Conservation (phyloP, 2,888 invertebrate species). For the Ceriagrion tenellum region DNA sequence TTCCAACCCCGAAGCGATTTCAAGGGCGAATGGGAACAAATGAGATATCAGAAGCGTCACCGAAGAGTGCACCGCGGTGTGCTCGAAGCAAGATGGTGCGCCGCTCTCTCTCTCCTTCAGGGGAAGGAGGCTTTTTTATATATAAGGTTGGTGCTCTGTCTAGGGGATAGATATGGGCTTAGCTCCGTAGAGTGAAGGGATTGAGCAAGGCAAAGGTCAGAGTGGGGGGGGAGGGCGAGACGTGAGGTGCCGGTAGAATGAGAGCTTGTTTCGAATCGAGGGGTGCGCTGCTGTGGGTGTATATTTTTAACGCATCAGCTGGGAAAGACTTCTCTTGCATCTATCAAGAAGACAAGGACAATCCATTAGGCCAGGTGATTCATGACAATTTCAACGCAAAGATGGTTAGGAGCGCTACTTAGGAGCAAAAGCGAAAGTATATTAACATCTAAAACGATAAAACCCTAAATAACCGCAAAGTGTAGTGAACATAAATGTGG, state of each 20-base stretch:
- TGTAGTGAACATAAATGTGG: too few species aligned
- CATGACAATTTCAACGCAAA: too few species aligned
- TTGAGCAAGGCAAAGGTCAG: neutral
- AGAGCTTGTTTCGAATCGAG: neutral
- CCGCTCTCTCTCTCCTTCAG: too few species aligned
- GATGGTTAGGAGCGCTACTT: too few species aligned
- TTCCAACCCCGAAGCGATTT: conserved; percentile 19
- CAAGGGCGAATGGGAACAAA: conserved; percentile 2
- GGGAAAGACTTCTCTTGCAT: neutral
- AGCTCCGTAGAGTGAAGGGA: neutral
- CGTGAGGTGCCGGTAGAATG: neutral
- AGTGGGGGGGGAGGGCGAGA: neutral
- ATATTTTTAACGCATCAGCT: neutral
- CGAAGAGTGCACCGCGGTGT: neutral
- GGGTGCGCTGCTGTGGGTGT: neutral
- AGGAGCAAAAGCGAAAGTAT: too few species aligned
- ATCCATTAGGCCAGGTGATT: neutral
- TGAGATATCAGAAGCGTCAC: conserved; percentile 20
- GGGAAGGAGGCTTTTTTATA: too few species aligned
- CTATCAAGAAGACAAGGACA: neutral
- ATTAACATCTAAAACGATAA: too few species aligned
- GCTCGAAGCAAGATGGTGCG: too few species aligned
- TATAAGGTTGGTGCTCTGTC: neutral
- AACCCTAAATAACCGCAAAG: too few species aligned
- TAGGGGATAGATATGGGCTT: neutral